These are phyloP conservation scores for Balaeniceps rex DNA, from an alignment of 2,113 vertebrate genomes.

Conservation along the genomic window DNA sequence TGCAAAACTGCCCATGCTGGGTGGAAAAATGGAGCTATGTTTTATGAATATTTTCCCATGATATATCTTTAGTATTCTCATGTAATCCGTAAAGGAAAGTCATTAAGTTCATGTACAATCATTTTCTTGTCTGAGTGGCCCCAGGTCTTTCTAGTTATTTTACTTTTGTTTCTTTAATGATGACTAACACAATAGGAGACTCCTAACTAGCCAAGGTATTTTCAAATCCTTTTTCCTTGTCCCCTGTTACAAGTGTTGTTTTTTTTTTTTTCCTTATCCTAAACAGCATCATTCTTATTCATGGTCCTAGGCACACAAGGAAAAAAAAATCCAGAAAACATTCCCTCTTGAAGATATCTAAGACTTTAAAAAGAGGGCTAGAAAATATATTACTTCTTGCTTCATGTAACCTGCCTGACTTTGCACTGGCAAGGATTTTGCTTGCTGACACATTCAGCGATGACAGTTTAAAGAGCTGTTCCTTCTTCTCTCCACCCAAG, in stretches of 20 bases:
- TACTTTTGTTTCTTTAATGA: neutral
- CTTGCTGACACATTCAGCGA: neutral
- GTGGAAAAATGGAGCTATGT: neutral
- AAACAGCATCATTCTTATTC: neutral
- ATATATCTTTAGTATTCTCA: neutral
- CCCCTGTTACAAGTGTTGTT: neutral
- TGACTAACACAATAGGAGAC: neutral
- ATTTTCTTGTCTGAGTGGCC: neutral
- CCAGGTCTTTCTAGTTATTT: neutral
- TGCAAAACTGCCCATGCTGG: neutral
- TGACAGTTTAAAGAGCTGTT: neutral
- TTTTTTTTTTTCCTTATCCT: neutral
- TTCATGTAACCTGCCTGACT: neutral
- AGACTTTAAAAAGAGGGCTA: neutral
- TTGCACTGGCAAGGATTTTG: neutral
- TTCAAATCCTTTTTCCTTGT: neutral
- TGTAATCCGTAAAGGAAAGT: neutral
- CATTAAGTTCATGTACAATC: neutral
- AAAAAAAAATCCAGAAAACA: neutral
- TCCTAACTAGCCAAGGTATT: neutral
- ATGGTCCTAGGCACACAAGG: neutral
- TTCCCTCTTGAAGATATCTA: neutral
- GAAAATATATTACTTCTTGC: neutral
- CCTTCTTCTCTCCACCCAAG: neutral
- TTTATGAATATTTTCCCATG: neutral